phyloP scores from a whole-genome alignment of 2,888 invertebrate genomes.

The Latrodectus elegans region DNA sequence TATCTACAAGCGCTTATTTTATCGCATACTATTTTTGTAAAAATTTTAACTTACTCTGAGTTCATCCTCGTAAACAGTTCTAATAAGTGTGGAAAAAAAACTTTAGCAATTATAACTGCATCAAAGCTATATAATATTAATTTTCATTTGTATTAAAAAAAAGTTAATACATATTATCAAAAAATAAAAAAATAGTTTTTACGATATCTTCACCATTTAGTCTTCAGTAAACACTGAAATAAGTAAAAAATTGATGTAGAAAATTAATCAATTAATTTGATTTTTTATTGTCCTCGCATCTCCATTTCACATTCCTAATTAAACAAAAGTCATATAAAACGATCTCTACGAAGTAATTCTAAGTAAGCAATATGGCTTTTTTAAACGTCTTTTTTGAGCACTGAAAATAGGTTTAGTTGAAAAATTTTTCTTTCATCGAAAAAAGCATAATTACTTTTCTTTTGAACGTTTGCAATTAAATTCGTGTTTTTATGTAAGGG shows the following conservation, averaged over 20 bases:
- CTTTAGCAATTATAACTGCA: no score
- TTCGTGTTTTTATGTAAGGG: constrained; percentile 33
- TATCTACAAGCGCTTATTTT: no score
- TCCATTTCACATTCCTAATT: constrained; percentile 28
- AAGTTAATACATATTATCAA: no score
- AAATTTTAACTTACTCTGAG: no score
- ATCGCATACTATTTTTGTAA: no score
- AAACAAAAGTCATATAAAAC: constrained; percentile 41
- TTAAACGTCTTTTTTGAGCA: constrained; percentile 19
- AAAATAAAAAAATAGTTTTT: no score
- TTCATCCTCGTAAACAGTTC: no score
- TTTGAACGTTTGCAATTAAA: constrained; percentile 51
- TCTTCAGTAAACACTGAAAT: no score
- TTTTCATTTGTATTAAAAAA: no score
- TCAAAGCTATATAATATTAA: no score
- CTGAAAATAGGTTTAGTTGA: constrained; percentile 28
- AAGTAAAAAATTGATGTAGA: neutral
- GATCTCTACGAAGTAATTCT: neutral
- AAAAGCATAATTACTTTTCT: constrained; percentile 1
- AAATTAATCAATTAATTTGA: constrained; percentile 38
- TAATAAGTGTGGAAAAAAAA: no score
- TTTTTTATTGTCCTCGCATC: constrained; percentile 26
- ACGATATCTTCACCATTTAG: no score
- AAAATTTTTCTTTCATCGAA: constrained; percentile 6
- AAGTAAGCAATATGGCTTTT: constrained; percentile 25